Evolutionary conservation across 2,113 vertebrate genomes (phyloP).

Genomic region (Lepus americanus): DNA sequence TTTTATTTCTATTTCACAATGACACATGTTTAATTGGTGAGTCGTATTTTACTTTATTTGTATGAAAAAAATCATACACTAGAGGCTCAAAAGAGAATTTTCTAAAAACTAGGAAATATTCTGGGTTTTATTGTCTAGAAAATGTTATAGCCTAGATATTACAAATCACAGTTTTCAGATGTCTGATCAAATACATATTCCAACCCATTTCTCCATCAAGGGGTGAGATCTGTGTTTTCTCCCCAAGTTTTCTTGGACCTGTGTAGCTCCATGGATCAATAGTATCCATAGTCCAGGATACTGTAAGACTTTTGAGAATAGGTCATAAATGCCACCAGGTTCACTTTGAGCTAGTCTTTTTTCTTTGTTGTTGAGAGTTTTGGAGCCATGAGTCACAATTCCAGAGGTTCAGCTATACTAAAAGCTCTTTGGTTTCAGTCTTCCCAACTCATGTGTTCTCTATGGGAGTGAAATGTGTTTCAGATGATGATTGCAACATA

Average conservation of each 20-base stretch:
- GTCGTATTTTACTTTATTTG: constrained; percentile 15
- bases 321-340: no score
- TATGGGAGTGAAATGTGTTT: neutral
- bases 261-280: neutral
- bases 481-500: neutral
- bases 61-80: neutral
- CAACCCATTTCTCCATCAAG: neutral
- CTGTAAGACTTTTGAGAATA: neutral
- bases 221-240: neutral
- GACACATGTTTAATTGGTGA: neutral
- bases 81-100: neutral
- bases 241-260: no score
- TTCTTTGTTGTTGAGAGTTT: neutral
- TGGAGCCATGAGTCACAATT: no score
- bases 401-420: no score
- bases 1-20: constrained; percentile 40
- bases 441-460: neutral
- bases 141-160: neutral
- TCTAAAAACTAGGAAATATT: neutral
- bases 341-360: neutral
- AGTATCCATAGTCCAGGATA: neutral
- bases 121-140: neutral
- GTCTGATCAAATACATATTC: no score
- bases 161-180: neutral
- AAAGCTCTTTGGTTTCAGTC: neutral